phyloP scores from a whole-genome alignment of 53 echinoderm and acorn worm species.

The Glandiceps talaboti region DNA sequence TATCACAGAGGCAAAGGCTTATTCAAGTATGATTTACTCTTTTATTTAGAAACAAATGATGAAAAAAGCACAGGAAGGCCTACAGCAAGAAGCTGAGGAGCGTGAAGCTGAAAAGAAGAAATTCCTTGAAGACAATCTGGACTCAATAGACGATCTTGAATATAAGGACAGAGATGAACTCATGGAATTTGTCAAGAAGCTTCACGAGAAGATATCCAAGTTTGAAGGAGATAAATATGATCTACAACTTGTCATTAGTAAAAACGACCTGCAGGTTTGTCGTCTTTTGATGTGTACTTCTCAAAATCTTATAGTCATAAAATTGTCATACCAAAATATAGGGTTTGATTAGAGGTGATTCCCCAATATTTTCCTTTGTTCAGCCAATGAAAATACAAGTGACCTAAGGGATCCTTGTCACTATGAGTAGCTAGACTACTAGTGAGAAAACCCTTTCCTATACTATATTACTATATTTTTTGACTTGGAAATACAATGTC shows the following conservation, averaged over 20 bases:
- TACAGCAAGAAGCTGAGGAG: slow-evolving; percentile 57
- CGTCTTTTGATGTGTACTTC: too few relatives aligned
- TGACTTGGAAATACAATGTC: too few relatives aligned
- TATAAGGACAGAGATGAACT: slow-evolving; percentile 49
- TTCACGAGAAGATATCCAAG: slow-evolving; percentile 40
- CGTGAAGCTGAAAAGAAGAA: slow-evolving; percentile 40
- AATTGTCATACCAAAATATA: too few relatives aligned
- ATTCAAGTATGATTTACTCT: background rate
- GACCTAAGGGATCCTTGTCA: too few relatives aligned
- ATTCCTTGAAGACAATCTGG: slow-evolving; percentile 51
- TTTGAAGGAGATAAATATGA: slow-evolving; percentile 84
- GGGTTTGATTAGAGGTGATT: too few relatives aligned
- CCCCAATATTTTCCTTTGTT: too few relatives aligned
- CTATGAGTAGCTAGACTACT: too few relatives aligned
- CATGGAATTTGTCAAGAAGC: slow-evolving; percentile 44
- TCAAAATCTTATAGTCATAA: too few relatives aligned
- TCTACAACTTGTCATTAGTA: slow-evolving; percentile 53
- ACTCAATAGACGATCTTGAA: slow-evolving; percentile 33
- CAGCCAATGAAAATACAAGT: too few relatives aligned
- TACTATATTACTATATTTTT: too few relatives aligned
- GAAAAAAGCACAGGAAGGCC: slow-evolving; percentile 66
- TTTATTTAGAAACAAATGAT: slow-evolving; percentile 36
- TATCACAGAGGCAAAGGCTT: too few relatives aligned
- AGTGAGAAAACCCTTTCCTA: too few relatives aligned
- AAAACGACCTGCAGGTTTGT: slow-evolving; percentile 67